These are phyloP conservation scores for Takifugu flavidus DNA, from an alignment of 2,113 vertebrate genomes.

Conservation along the genomic window DNA sequence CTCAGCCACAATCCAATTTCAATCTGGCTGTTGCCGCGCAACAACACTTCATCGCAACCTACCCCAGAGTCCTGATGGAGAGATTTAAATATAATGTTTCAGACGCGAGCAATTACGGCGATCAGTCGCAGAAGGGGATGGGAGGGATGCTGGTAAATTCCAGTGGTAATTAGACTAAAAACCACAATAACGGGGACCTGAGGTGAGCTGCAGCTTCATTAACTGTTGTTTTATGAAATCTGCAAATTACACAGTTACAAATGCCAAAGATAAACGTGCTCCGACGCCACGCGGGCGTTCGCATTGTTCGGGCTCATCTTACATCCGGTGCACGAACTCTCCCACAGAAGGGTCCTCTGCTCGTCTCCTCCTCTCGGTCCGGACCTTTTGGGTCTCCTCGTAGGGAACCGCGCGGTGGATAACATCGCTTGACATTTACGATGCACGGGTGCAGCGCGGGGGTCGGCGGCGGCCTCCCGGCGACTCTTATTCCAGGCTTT, in stretches of 20 bases:
- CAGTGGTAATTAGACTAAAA: slow-evolving; percentile 51
- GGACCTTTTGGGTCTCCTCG: slow-evolving; percentile 41
- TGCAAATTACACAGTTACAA: slow-evolving; percentile 3
- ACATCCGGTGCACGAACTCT: slow-evolving; percentile 11
- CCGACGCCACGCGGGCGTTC: neutral
- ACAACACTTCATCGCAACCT: slow-evolving; percentile 46
- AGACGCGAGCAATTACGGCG: slow-evolving; percentile 60
- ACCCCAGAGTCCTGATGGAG: slow-evolving; percentile 29
- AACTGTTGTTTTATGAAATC: slow-evolving; percentile 5
- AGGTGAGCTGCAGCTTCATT: slow-evolving; percentile 23
- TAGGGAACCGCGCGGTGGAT: slow-evolving; percentile 40
- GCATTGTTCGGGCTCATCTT: neutral
- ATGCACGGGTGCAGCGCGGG: slow-evolving; percentile 51
- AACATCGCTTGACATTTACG: slow-evolving; percentile 70
- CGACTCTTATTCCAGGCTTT: slow-evolving; percentile 18
- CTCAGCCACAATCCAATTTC: slow-evolving; percentile 39
- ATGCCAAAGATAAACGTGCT: neutral
- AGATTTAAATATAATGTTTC: slow-evolving; percentile 57
- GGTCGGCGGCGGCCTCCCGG: slow-evolving; percentile 61
- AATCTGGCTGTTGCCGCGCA: slow-evolving; percentile 51
- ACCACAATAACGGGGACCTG: slow-evolving; percentile 28
- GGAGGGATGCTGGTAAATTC: slow-evolving; percentile 42
- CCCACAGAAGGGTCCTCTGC: too few relatives aligned
- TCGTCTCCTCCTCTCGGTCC: slow-evolving; percentile 7
- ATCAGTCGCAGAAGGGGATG: slow-evolving; percentile 53